Base-by-base conservation (phyloP, 2,888 invertebrate species). In the Pandemis corylana region DNA sequence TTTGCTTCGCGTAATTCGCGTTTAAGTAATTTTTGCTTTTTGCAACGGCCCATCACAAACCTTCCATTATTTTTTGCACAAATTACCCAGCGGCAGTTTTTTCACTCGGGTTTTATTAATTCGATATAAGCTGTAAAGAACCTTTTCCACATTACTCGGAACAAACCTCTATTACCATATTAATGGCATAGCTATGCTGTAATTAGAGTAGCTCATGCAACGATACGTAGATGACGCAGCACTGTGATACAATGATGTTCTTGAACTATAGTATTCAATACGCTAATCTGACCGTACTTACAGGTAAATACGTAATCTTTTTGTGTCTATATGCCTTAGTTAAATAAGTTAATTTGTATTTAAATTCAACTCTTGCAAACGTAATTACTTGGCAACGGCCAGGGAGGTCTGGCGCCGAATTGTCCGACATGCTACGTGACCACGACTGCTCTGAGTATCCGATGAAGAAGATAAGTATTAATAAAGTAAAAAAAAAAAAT, bases 141-240 rank as follows among this genome's bases (percentile, higher is more conserved):
- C 62, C 70, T 75, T 71, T 75, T 75, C 75, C 75, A 67, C 67
- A 56, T 67, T 71, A 75, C 75, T 56, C 62, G 62, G 75, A 75
- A 75, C n/a, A 63, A n/a, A 51, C 70, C n/a, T 62, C n/a, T 46
- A 75, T 75, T 62, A 75, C 13, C n/a, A 15, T 59, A 63, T 70
- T 75, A 71, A 75, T 75, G 66, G 71, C 62, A 42, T 41, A 36
- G 41, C 61, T 63, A 62, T 46, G 62, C 46, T 20, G 49, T 75
- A 75, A 75, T 75, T 67, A 53, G 46, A 12, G 53, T 5, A 61
- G 36, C 36, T 53, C 75, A 75, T 75, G 67, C 67, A 53, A 72
- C 42, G 12, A 5, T n/a, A 71, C 64, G 12, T 36, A 63, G 49
- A 69, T 65, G 69, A 74, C 46, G 49, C 44, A 51, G 63, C 49